These are phyloP conservation scores for Hemiscyllium ocellatum DNA, from an alignment of 2,113 vertebrate genomes.

Conservation along the genomic window DNA sequence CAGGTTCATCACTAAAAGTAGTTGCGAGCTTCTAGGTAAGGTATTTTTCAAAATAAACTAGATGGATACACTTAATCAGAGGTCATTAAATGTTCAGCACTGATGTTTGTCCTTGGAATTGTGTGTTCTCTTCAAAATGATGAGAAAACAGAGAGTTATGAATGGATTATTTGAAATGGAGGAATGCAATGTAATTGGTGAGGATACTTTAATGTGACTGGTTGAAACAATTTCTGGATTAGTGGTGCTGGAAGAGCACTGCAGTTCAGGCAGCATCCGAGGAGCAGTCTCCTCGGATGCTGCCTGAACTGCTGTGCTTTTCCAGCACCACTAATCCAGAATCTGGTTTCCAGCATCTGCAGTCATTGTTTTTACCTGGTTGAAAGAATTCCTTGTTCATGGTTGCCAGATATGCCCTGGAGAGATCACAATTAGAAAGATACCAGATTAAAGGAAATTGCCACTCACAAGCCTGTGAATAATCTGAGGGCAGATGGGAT, in stretches of 20 bases:
- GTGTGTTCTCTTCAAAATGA: background rate
- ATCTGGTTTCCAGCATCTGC: too few species aligned
- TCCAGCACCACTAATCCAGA: too few species aligned
- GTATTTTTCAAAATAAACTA: background rate
- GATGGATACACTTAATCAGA: background rate
- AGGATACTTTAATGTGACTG: background rate
- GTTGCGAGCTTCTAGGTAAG: background rate
- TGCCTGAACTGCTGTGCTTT: too few species aligned
- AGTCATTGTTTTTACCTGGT: too few species aligned
- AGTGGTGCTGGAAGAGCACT: too few species aligned
- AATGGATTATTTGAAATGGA: background rate
- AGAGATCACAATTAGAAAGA: background rate
- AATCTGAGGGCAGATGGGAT: background rate
- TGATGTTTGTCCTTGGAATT: background rate
- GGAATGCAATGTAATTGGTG: background rate
- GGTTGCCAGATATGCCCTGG: background rate
- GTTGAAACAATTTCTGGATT: background rate
- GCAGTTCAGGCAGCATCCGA: too few species aligned
- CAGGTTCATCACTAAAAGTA: background rate
- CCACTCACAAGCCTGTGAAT: too few species aligned
- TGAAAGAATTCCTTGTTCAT: background rate
- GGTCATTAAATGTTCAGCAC: background rate
- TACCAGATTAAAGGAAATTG: background rate
- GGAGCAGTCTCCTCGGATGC: too few species aligned
- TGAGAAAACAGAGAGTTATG: background rate